phyloP scores from a whole-genome alignment of 23 tunicate genomes.

The Trididemnum nubilum region DNA sequence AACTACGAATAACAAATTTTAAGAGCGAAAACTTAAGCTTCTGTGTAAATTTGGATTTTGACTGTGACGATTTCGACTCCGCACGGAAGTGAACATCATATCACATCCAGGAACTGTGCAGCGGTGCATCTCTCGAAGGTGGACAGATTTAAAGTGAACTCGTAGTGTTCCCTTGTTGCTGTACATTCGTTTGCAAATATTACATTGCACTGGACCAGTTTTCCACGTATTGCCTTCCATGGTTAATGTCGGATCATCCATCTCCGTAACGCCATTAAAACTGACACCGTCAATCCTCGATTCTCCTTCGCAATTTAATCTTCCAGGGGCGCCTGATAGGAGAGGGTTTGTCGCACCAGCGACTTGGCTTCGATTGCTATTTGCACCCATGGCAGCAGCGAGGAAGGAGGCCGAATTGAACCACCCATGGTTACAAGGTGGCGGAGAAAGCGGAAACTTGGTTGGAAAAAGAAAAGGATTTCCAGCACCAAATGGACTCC shows the following conservation, averaged over 20 bases:
- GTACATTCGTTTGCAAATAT: slow-evolving; percentile 80
- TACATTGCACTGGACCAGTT: slow-evolving; percentile 92
- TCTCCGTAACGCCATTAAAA: slow-evolving; percentile 66
- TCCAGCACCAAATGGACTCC: slow-evolving; percentile 8
- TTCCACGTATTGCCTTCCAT: slow-evolving; percentile 97
- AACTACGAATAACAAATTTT: too few relatives aligned
- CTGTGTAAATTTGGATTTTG: slow-evolving; percentile 94
- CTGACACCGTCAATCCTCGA: slow-evolving; percentile 16
- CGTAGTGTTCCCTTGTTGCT: slow-evolving; percentile 96
- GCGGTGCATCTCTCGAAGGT: slow-evolving; percentile 86
- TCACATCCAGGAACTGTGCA: slow-evolving; percentile 97
- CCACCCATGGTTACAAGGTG: neutral
- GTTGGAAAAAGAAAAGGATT: slow-evolving; percentile 16
- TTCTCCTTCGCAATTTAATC: neutral
- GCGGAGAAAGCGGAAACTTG: slow-evolving; percentile 27
- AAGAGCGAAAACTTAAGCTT: slow-evolving; percentile 46
- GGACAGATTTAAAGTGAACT: slow-evolving; percentile 94
- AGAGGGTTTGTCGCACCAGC: neutral
- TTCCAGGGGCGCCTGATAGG: neutral
- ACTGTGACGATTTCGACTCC: slow-evolving; percentile 91
- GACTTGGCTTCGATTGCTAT: neutral
- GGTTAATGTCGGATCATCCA: slow-evolving; percentile 86
- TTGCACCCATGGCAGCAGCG: slow-evolving; percentile 53
- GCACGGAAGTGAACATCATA: slow-evolving; percentile 89
- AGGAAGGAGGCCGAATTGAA: slow-evolving; percentile 38